Evolutionary conservation across 2,797 vertebrate species (phyloP), one percentile per base, ranked within the genome.

Genomic region (Pelochelys cantorii): DNA sequence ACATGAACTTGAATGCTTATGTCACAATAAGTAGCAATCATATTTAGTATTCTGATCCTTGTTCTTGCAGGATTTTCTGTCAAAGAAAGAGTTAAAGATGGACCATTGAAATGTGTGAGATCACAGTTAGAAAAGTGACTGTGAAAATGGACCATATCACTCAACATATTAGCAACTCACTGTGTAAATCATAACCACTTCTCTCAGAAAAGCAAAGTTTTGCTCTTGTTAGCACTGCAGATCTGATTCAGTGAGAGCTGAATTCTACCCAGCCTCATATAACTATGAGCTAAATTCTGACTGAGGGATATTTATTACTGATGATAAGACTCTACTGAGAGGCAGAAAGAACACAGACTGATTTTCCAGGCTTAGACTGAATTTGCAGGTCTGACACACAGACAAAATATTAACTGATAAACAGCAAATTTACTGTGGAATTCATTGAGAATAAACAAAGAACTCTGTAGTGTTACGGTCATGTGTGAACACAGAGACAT

Each of bases 21-120:
- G 37, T 14, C 57, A 77, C 11, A 81, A n/a, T 7, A 91, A 87
- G 29, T 83, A 54, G 81, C 94, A 86, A 74, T 74, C 12, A 42
- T 75, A 14, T 25, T 95, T 90, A 87, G 81, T 83, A 86, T 89
- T 37, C 82, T 94, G 37, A 68, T 42, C 10, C 22, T 65, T 83
- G 22, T 59, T 86, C 34, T 93, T 2, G 7, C 71, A 75, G 75
- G 81, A 31, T 65, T 89, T 95, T 90, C 42, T 90, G 18, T 89
- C n/a, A 59, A 34, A 90, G 11, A 1, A 79, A 87, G 7, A n/a
- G 31, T 83, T 92, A 71, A 55, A 95, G 65, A 86, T 5, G 74
- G 85, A 79, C 37, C 42, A 34, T 1, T 90, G 65, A 86, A 83
- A 79, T 56, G n/a, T 78, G n/a, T 27, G 25, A 89, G 27, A 2